Evolutionary conservation across 2,797 vertebrate genomes (phyloP).

Genomic region (Pseudochirops corinnae): DNA sequence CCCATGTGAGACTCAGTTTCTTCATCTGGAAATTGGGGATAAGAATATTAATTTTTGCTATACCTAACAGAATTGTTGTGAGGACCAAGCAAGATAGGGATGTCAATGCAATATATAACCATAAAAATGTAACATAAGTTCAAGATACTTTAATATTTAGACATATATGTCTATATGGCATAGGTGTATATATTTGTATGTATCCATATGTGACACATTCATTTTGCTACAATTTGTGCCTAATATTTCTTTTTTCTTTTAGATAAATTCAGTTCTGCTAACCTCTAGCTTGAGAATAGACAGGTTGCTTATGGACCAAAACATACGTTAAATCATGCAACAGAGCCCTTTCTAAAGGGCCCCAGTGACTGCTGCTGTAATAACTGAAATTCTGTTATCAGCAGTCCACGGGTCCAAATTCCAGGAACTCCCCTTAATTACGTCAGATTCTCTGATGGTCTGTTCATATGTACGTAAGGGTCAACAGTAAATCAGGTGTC

Average conservation of each 20-base stretch:
- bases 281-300: background rate
- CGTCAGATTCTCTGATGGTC: background rate
- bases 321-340: background rate
- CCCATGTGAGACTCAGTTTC: background rate
- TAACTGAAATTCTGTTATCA: background rate
- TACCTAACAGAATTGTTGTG: background rate
- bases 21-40: background rate
- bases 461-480: background rate
- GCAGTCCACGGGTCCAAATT: background rate
- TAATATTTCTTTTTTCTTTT: background rate
- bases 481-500: background rate
- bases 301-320: background rate
- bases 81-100: background rate
- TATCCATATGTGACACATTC: background rate
- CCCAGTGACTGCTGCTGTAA: background rate
- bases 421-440: background rate
- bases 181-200: background rate
- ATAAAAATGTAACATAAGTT: background rate
- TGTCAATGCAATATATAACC: background rate
- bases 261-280: background rate
- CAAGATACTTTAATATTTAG: background rate
- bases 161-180: background rate
- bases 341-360: background rate
- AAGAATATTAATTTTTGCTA: background rate
- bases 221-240: background rate